phyloP scores from a whole-genome alignment of 2,888 invertebrate genomes.

The Vesta saturnalis region DNA sequence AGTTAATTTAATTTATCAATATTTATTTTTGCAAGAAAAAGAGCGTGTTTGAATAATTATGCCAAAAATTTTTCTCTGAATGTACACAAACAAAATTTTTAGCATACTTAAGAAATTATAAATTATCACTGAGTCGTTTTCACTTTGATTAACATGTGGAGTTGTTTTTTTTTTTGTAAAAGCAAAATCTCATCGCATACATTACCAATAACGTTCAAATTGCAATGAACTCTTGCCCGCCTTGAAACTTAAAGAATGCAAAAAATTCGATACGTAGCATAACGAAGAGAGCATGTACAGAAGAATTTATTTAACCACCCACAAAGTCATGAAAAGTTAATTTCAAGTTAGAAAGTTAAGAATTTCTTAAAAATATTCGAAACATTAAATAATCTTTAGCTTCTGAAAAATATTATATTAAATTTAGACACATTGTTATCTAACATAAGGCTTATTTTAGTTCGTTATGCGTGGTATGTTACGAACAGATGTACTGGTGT shows the following conservation, averaged over 20 bases:
- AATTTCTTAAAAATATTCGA: slow-evolving; percentile 33
- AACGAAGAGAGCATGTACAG: slow-evolving; percentile 7
- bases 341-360: no score
- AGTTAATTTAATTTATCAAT: no score
- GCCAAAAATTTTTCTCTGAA: background rate
- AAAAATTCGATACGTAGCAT: slow-evolving; percentile 11
- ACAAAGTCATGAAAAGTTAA: background rate
- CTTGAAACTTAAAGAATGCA: slow-evolving; percentile 7
- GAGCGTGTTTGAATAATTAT: no score
- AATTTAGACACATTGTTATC: slow-evolving; percentile 39
- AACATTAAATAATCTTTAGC: slow-evolving; percentile 33
- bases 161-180: background rate
- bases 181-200: no score
- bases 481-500: slow-evolving; percentile 51
- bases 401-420: slow-evolving; percentile 35
- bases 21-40: no score
- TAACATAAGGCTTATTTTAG: slow-evolving; percentile 40
- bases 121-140: no score
- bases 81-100: no score
- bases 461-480: slow-evolving; percentile 31
- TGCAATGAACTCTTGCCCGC: slow-evolving; percentile 5
- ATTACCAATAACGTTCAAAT: background rate
- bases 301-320: slow-evolving; percentile 9
- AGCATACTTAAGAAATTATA: no score
- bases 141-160: background rate